Percentiles rank a stretch among this genome's conserved stretches.
Evolutionary conservation across 2,797 vertebrate species (phyloP).

Genomic region (Pangasius krempfi): DNA sequence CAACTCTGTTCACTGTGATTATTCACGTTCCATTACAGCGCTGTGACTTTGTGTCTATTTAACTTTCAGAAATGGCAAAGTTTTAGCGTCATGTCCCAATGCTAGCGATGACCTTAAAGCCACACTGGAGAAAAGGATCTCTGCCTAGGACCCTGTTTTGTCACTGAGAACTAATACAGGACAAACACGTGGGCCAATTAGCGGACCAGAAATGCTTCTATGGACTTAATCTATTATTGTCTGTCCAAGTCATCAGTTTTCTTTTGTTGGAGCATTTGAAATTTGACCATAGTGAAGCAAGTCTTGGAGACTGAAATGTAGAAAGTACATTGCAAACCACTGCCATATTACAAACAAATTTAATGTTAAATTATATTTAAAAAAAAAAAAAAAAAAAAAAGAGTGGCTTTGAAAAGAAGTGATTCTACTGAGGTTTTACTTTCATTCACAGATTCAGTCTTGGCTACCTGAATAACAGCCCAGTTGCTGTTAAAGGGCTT

Average conservation of each 20-base stretch:
- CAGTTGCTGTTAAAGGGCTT: constrained; percentile 1
- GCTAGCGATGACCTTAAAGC: constrained; percentile 82
- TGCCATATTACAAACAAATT: constrained; percentile 25
- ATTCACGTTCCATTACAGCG: background rate
- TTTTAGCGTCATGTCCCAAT: constrained; percentile 81
- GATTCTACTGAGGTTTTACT: background rate
- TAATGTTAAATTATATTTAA: background rate
- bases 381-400: background rate
- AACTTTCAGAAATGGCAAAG: constrained; percentile 76
- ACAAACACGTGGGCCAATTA: constrained; percentile 2
- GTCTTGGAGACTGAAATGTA: constrained; percentile 8
- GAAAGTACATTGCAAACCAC: constrained; percentile 17
- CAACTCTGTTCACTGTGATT: background rate
- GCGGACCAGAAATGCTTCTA: background rate
- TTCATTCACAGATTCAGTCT: background rate
- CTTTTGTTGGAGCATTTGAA: background rate
- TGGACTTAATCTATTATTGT: background rate
- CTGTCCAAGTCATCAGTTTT: background rate
- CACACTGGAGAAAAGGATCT: constrained; percentile 71
- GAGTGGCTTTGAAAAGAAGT: background rate
- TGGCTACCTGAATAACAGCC: background rate
- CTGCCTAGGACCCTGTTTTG: constrained; percentile 39
- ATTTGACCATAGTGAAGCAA: background rate
- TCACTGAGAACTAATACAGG: constrained; percentile 21
- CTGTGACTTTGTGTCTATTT: constrained; percentile 24